These are phyloP conservation scores for Anas platyrhynchos DNA, from an alignment of 2,113 vertebrate genomes.

Conservation along the genomic window DNA sequence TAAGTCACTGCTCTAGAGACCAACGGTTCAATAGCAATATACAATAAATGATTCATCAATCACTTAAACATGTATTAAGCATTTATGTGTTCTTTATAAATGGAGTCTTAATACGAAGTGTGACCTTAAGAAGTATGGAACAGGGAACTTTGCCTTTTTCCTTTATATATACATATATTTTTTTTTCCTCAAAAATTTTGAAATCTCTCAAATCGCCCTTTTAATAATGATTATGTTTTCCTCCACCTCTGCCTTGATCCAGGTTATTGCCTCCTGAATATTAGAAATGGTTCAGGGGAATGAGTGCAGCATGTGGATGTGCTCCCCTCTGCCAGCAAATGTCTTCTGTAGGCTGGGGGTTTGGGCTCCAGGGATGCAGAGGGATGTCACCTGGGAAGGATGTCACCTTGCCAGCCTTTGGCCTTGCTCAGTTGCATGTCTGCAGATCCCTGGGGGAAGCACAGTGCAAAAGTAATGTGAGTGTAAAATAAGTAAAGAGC, in stretches of 20 bases:
- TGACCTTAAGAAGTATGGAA: constrained; percentile 35
- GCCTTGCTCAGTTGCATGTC: not conserved
- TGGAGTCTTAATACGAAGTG: constrained; percentile 24
- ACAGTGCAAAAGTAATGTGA: not conserved
- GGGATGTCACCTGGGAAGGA: not conserved
- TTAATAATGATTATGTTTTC: not conserved
- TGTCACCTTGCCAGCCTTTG: not conserved
- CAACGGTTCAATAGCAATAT: constrained; percentile 40
- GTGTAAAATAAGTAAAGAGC: not conserved
- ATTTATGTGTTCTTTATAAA: constrained; percentile 44
- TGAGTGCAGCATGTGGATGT: not conserved
- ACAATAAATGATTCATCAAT: constrained; percentile 50
- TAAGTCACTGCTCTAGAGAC: constrained; percentile 27
- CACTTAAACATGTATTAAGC: constrained; percentile 24
- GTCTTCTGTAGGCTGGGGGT: not conserved
- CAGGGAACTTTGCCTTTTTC: not conserved
- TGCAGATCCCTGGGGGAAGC: not conserved
- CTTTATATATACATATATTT: not conserved
- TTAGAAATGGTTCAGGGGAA: not conserved
- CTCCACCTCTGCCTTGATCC: not conserved
- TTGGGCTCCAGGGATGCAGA: not conserved
- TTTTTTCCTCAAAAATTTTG: not conserved
- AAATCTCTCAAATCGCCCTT: not conserved
- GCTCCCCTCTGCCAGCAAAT: not conserved
- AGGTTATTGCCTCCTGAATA: not conserved